Percentiles rank a stretch among this genome's conserved stretches.
Evolutionary conservation across 2,113 vertebrate genomes (phyloP).

Genomic region (Leptosomus discolor): DNA sequence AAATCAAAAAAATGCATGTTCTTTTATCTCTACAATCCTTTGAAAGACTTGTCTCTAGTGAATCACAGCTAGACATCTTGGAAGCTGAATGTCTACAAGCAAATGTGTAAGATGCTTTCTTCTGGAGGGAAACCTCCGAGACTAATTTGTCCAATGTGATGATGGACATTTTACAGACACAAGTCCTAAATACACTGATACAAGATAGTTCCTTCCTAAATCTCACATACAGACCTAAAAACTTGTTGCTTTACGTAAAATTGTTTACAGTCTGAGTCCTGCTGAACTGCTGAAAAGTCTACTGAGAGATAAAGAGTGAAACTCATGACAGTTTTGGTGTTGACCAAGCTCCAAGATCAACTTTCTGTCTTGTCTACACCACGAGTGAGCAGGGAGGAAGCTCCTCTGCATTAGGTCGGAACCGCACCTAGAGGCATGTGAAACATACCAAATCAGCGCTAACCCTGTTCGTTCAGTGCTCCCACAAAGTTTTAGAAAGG

Average conservation of each 20-base stretch:
- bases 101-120: neutral
- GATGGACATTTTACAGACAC: neutral
- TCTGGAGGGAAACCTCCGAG: neutral
- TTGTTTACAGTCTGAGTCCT: neutral
- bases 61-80: neutral
- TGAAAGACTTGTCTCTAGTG: neutral
- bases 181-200: neutral
- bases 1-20: neutral
- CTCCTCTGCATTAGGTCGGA: neutral
- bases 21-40: neutral
- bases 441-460: neutral
- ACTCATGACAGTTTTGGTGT: neutral
- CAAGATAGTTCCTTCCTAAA: neutral
- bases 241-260: neutral
- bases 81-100: neutral
- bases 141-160: neutral
- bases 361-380: neutral
- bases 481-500: neutral
- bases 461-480: neutral
- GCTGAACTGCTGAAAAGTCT: neutral
- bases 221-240: neutral
- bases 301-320: neutral
- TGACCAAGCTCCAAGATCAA: neutral
- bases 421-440: accelerated
- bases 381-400: neutral